Evolutionary conservation across 1,140 invertebrate genomes (phyloP).

Genomic region (Drosophila funebris): DNA sequence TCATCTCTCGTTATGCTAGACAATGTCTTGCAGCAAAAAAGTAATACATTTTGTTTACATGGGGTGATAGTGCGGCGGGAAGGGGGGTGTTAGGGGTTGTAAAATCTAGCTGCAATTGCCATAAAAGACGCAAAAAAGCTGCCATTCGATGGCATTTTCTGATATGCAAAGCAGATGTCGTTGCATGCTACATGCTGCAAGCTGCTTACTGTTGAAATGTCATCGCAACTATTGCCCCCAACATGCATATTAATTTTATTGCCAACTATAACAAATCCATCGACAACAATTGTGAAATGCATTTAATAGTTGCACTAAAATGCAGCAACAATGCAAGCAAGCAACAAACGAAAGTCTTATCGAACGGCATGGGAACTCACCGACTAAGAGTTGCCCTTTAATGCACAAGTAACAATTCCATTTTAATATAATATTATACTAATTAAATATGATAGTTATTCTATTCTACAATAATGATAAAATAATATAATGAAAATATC

Average conservation of each 20-base stretch:
- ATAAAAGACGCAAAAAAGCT: constrained; percentile 45
- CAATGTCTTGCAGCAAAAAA: constrained; percentile 53
- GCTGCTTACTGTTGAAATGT: constrained; percentile 48
- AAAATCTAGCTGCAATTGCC: constrained; percentile 28
- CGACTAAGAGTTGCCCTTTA: constrained; percentile 3
- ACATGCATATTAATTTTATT: constrained; percentile 75
- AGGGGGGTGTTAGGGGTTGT: too few relatives aligned
- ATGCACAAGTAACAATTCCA: not conserved
- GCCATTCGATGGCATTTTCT: constrained; percentile 28
- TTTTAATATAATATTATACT: too few relatives aligned
- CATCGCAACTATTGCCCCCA: constrained; percentile 68
- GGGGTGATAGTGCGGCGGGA: too few relatives aligned
- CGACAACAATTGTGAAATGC: constrained; percentile 71
- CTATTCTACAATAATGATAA: too few relatives aligned
- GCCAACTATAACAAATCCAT: constrained; percentile 78
- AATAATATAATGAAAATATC: too few relatives aligned
- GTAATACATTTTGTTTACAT: constrained; percentile 51
- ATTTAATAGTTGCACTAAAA: constrained; percentile 72
- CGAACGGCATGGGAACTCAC: not conserved
- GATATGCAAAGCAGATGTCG: constrained; percentile 75
- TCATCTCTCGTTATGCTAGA: constrained; percentile 9
- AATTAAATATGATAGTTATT: too few relatives aligned
- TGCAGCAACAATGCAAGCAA: constrained; percentile 36
- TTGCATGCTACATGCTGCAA: constrained; percentile 14
- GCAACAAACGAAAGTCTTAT: constrained; percentile 8